Evolutionary conservation across 2,113 vertebrate genomes (phyloP), one percentile per base, ranked within the genome.

Genomic region (Tupaia chinensis): DNA sequence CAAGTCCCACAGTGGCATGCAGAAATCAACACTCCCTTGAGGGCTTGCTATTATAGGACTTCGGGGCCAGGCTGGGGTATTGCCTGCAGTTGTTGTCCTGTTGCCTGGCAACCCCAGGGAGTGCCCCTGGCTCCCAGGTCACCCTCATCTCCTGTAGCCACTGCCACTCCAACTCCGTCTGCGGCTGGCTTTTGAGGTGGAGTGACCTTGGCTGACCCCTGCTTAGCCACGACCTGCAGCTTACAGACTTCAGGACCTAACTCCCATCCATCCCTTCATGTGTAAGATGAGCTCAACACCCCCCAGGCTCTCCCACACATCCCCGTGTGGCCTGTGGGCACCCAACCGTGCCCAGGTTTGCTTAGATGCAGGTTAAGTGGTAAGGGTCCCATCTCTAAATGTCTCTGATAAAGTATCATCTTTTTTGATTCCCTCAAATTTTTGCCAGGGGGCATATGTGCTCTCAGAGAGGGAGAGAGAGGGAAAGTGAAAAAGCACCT

Each of bases 91-190:
- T 68, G 91, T 53, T 87, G 63, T 79, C 74, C 66, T 5, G 66
- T 63, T 89, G 83, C 93, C 89, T 80, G 90, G 95, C 66, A 89
- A 93, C 92, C 11, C 27, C 0, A 6, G 9, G 0, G n/a, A 80
- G 73, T 32, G 65, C 72, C 66, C 77, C 68, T 4, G 53, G n/a
- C n/a, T 84, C 56, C 84, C 5, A 7, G 70, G 80, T 90, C 87
- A 77, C 65, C 44, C 27, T 61, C 68, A 9, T 60, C 9, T 34
- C 82, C 12, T 32, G 76, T 0, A 9, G 74, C 77, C 56, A 60
- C 54, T 54, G 58, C 68, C 74, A 6, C 74, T 66, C 17, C 13
- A 63, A 27, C n/a, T 77, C 70, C 0, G 0, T 19, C n/a, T 60
- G 53, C 32, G 60, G 91, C 25, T 29, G 23, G 73, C 32, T 72